Evolutionary conservation across 92 coral and sea anemone species (phyloP).

Genomic region (Bergia puertoricense): DNA sequence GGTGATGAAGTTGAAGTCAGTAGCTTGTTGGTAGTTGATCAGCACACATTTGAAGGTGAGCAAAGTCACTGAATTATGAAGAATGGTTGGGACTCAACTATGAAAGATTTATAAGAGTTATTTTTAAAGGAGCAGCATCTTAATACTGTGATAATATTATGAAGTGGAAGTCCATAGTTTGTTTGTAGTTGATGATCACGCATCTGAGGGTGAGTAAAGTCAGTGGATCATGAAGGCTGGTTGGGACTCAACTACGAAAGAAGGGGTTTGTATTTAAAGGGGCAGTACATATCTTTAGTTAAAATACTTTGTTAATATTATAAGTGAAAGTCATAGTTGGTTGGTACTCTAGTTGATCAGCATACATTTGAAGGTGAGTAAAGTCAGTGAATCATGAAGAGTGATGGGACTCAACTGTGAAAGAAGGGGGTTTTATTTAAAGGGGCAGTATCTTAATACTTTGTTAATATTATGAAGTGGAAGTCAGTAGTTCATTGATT

Average conservation of each 20-base stretch:
- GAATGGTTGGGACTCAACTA: background rate
- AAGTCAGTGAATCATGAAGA: background rate
- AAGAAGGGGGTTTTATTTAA: background rate
- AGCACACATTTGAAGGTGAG: conserved; percentile 92
- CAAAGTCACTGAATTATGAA: background rate
- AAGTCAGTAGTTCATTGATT: too few species aligned
- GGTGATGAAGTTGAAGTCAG: conserved; percentile 95
- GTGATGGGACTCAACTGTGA: background rate
- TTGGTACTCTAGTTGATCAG: background rate
- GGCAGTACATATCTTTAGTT: background rate
- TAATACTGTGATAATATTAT: too few species aligned
- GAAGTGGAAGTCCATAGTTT: too few species aligned
- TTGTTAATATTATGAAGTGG: too few species aligned
- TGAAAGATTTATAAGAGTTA: background rate
- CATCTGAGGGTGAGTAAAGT: conserved; percentile 34
- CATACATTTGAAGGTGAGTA: conserved; percentile 4
- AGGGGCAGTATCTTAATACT: background rate
- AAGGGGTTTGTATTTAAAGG: background rate
- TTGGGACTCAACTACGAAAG: background rate
- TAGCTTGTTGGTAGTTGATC: conserved; percentile 87
- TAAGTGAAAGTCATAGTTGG: too few species aligned
- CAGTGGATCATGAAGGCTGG: background rate
- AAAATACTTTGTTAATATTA: too few species aligned
- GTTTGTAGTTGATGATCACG: too few species aligned
- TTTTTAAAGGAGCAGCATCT: background rate